phyloP scores from a whole-genome alignment of 2,888 invertebrate genomes.

The Dynastes grantii region DNA sequence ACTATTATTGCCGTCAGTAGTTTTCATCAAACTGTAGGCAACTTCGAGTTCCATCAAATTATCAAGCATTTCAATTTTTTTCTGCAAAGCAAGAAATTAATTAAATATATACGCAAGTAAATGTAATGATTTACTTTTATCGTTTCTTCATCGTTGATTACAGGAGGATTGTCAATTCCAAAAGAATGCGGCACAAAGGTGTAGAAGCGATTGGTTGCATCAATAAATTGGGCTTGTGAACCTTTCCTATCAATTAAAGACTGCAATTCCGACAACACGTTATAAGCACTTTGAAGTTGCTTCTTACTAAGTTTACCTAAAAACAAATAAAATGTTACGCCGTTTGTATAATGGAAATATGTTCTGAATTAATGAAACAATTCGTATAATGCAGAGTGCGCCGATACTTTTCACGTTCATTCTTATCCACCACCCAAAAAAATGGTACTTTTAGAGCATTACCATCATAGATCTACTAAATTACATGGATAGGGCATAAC shows the following conservation, averaged over 20 bases:
- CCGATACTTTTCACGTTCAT: no score
- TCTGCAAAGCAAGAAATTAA: constrained; percentile 64
- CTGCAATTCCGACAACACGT: constrained; percentile 83
- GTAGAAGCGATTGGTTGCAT: constrained; percentile 94
- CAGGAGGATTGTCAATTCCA: constrained; percentile 86
- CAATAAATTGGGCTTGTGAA: constrained; percentile 76
- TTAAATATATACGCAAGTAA: no score
- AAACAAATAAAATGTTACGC: constrained; percentile 17
- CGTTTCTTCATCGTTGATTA: constrained; percentile 83
- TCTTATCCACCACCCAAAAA: no score
- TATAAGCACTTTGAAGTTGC: constrained; percentile 90
- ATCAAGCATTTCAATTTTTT: constrained; percentile 90
- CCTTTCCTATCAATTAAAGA: constrained; percentile 73
- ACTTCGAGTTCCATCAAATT: constrained; percentile 95
- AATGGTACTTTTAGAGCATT: no score
- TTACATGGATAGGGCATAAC: no score
- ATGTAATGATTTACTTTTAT: constrained; percentile 73
- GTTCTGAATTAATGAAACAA: no score
- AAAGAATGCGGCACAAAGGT: constrained; percentile 97
- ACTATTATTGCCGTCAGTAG: constrained; percentile 71
- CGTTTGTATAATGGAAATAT: background rate
- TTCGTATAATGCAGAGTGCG: no score
- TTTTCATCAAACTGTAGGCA: constrained; percentile 89
- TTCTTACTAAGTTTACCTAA: constrained; percentile 89
- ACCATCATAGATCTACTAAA: no score